Base-by-base conservation (phyloP, 2,888 invertebrate genomes). In the Erebia ligea region DNA sequence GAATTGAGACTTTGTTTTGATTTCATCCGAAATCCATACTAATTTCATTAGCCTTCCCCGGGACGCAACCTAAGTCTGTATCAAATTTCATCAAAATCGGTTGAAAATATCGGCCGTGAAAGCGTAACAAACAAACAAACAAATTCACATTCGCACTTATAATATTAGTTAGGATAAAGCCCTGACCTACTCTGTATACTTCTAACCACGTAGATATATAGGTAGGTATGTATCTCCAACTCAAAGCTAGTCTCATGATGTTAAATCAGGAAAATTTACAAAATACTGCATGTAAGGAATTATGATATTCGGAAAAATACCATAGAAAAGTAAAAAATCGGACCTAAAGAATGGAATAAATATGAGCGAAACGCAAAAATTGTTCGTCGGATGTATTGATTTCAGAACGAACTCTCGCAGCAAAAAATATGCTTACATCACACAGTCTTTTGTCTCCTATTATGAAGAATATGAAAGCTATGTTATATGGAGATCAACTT, bases 341-440 rank as follows among this genome's bases (percentile, higher is more conserved):
- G 57, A 50, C 50, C 57, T n/a, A 56, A 48, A 34, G 58, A 19
- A 42, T 11, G 19, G 58, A 50, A 25, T 63, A 45, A 68, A 68
- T 68, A 68, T 68, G 42, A 58, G 19, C 25, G 48, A 42, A 59
- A 50, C 65, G 61, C 68, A 65, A 64, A 68, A 68, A 63, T 63
- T 67, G 19, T 67, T 66, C 67, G 65, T 66, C 62, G 50, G 67
- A 62, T 73, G 84, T 92, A 92, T 92, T 89, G 92, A 92, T 92
- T 92, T 87, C 85, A 78, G 83, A 83, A 86, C 79, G 82, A 83
- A 82, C 84, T 83, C 80, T 78, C 82, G 76, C 77, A 81, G 81
- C 85, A 82, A 91, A 92, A 92, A 92, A 92, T 91, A 91, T 92
- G 92, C 92, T 92, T 92, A 92, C 91, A 88, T 90, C 90, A 90